Conservation (phyloP, 1,140 invertebrate species). For the Augochlora pura region DNA sequence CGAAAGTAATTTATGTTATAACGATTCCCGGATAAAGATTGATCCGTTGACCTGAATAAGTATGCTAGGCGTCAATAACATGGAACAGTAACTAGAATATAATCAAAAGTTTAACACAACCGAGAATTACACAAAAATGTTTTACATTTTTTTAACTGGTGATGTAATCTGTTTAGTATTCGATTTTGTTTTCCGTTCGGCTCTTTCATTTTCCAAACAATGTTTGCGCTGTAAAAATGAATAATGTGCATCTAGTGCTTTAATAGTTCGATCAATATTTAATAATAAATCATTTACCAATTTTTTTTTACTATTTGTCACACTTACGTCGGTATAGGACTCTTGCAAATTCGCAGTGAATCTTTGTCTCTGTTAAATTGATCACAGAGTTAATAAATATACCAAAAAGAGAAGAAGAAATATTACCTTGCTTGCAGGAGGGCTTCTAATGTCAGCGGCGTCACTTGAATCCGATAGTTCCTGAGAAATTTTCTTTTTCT, state of each 20-base stretch:
- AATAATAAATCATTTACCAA: background rate
- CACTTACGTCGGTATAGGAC: too few relatives aligned
- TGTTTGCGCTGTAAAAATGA: background rate
- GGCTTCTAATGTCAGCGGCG: background rate
- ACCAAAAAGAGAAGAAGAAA: background rate
- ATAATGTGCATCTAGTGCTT: background rate
- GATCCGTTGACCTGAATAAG: background rate
- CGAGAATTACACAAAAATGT: constrained; percentile 3
- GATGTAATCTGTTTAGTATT: background rate
- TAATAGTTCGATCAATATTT: background rate
- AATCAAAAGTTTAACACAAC: background rate
- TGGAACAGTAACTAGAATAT: background rate
- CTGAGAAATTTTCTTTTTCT: background rate
- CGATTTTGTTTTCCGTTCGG: background rate
- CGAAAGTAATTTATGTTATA: constrained; percentile 28
- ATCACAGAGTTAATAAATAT: background rate
- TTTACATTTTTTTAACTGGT: constrained; percentile 7
- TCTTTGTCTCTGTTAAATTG: background rate
- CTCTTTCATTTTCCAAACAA: background rate
- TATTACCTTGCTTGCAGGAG: background rate
- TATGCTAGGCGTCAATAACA: background rate
- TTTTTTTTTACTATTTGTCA: background rate
- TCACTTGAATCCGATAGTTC: background rate
- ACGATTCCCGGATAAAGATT: background rate
- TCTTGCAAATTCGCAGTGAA: background rate